These are phyloP conservation scores for Trichomycterus rosablanca DNA, from an alignment of 2,113 vertebrate species.

Conservation along the genomic window DNA sequence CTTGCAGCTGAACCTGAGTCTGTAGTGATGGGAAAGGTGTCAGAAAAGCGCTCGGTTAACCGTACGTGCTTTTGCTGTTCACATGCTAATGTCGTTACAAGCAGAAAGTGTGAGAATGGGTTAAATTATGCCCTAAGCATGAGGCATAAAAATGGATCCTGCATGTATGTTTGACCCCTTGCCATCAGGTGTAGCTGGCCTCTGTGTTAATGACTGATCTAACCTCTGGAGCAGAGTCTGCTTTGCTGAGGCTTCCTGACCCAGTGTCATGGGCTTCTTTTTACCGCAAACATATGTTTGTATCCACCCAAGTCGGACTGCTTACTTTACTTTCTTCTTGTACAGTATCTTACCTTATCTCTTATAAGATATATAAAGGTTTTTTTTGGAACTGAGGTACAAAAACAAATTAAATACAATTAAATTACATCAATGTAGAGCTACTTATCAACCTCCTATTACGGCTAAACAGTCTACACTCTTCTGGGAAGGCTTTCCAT, in stretches of 20 bases:
- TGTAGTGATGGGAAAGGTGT: slow-evolving; percentile 9
- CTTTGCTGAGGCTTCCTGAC: not conserved
- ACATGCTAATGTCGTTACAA: slow-evolving; percentile 36
- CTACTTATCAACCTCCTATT: no score
- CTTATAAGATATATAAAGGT: no score
- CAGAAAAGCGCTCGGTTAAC: slow-evolving; percentile 7
- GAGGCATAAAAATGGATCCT: slow-evolving; percentile 33
- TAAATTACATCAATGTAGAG: no score
- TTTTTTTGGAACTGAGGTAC: no score
- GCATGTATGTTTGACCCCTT: slow-evolving; percentile 34
- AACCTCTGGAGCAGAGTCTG: slow-evolving; percentile 26
- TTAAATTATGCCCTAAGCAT: slow-evolving; percentile 25
- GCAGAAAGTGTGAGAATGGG: slow-evolving; percentile 28
- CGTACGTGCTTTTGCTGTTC: slow-evolving; percentile 3
- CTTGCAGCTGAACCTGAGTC: not conserved
- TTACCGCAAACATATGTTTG: slow-evolving; percentile 18
- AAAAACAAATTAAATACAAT: no score
- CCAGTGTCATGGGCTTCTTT: slow-evolving; percentile 11
- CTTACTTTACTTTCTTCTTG: not conserved
- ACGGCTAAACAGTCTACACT: no score
- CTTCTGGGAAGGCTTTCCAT: no score
- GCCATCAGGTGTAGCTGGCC: slow-evolving; percentile 18
- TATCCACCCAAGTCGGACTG: slow-evolving; percentile 7
- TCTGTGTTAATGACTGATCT: not conserved
- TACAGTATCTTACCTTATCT: no score